Conservation (phyloP, 92 coral and sea anemone species). For the Palythoa grandis region DNA sequence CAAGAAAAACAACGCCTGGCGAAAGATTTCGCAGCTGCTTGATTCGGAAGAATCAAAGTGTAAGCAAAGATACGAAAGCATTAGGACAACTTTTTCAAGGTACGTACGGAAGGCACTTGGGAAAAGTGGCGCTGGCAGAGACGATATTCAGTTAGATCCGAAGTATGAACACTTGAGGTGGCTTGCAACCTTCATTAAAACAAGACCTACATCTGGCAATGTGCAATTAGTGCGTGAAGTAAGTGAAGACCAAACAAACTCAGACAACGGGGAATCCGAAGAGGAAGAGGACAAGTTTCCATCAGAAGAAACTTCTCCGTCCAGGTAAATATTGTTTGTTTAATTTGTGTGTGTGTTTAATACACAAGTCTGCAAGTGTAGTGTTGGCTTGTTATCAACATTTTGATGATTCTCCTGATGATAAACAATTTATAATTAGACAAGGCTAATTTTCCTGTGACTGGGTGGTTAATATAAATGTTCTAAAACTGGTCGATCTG, state of each 20-base stretch:
- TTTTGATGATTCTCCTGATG: not conserved
- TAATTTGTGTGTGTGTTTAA: not conserved
- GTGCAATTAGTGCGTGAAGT: constrained; percentile 7
- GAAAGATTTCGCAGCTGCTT: no score
- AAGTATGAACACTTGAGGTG: constrained; percentile 55
- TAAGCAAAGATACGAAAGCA: constrained; percentile 27
- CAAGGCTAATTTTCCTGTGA: constrained; percentile 19
- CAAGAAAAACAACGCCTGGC: no score
- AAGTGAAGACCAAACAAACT: not conserved
- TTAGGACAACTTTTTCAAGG: constrained; percentile 43
- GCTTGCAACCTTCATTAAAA: constrained; percentile 43
- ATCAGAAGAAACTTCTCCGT: constrained; percentile 1
- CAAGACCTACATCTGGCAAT: constrained; percentile 48
- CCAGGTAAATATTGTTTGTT: not conserved
- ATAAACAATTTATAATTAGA: not conserved
- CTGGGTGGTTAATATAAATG: constrained; percentile 30
- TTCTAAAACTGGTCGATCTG: constrained; percentile 27
- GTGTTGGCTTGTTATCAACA: not conserved
- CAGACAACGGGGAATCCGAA: constrained; percentile 6
- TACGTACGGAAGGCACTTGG: constrained; percentile 32
- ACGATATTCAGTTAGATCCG: constrained; percentile 45
- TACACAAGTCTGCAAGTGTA: not conserved
- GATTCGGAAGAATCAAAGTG: no score
- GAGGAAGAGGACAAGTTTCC: constrained; percentile 18
- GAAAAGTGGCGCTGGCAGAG: constrained; percentile 40